Evolutionary conservation across 2,113 vertebrate species (phyloP).

Genomic region (Plecturocebus donacophilus): DNA sequence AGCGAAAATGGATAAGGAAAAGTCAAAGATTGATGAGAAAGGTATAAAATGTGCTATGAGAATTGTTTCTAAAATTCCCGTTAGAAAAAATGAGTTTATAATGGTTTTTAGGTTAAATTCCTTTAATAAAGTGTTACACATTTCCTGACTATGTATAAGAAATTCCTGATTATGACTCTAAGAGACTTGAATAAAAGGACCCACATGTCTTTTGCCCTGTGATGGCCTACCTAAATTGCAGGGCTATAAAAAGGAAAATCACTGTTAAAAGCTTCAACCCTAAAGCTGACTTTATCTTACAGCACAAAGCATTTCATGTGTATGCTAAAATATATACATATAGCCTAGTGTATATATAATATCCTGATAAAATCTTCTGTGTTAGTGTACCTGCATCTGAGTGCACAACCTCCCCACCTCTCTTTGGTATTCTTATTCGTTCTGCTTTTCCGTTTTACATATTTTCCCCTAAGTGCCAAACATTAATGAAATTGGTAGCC

Average conservation of each 20-base stretch:
- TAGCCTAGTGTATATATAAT: not conserved
- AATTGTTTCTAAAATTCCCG: not conserved
- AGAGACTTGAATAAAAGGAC: not conserved
- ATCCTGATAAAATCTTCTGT: not conserved
- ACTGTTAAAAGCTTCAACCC: not conserved
- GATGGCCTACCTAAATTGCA: not conserved
- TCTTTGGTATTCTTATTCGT: not conserved
- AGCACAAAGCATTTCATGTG: not conserved
- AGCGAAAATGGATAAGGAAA: not conserved
- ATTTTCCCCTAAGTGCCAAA: not conserved
- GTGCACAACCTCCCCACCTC: not conserved
- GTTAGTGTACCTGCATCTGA: not conserved
- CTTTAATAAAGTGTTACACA: not conserved
- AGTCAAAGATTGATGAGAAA: not conserved
- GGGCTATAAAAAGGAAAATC: not conserved
- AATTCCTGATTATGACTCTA: not conserved
- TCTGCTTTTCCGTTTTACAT: not conserved
- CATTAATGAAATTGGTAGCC: slow-evolving; percentile 19
- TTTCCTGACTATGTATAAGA: not conserved
- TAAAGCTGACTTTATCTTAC: not conserved
- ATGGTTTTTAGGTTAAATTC: not conserved
- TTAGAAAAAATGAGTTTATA: not conserved
- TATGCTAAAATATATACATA: not conserved
- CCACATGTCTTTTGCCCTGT: not conserved
- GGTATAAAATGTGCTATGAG: not conserved